Evolutionary conservation across 35 echinoderm and acorn worm genomes (phyloP), one percentile per base, ranked within the genome.

Genomic region (Ptychodera flava): DNA sequence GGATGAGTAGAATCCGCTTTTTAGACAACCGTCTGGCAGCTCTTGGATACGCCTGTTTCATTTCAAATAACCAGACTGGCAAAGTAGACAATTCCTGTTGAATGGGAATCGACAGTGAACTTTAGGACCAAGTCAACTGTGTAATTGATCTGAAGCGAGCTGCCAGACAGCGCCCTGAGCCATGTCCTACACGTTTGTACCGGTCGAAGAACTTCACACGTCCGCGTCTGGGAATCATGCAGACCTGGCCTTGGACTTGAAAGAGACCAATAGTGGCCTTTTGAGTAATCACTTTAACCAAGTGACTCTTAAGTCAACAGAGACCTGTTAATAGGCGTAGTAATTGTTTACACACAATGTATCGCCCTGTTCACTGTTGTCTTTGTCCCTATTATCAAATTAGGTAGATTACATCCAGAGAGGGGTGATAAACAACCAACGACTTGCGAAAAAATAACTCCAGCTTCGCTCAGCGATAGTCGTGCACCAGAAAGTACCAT

Each of bases 351-450:
- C 45, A 64, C 22, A 64, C 45, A 64, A 64, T 64, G 22, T 64
- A 64, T 6, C 45, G 22, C 45, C 45, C 45, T 12, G 45, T n/a
- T n/a, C n/a, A 64, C 6, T 64, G 45, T 64, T 64, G 45, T 64
- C 45, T 64, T 64, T 64, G 45, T 64, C 45, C 45, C 45, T 64
- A 64, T 64, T 64, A 64, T 64, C 45, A 64, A 64, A 64, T 64
- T 64, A 64, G 45, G 6, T 22, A 64, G 45, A 64, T 64, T 64
- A 64, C 45, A 22, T 12, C 45, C 22, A 64, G 45, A 64, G 22
- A 64, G 45, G 6, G 45, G 6, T 22, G 6, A 64, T 12, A 6
- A 22, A 64, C 22, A 12, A 22, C 45, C 45, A 64, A 64, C 45
- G 45, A 64, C 45, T 64, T 64, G n/a, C n/a, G n/a, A n/a, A n/a